These are phyloP conservation scores for Dolichomitus sp. DNA, from an alignment of 2,888 invertebrate genomes.

Conservation along the genomic window DNA sequence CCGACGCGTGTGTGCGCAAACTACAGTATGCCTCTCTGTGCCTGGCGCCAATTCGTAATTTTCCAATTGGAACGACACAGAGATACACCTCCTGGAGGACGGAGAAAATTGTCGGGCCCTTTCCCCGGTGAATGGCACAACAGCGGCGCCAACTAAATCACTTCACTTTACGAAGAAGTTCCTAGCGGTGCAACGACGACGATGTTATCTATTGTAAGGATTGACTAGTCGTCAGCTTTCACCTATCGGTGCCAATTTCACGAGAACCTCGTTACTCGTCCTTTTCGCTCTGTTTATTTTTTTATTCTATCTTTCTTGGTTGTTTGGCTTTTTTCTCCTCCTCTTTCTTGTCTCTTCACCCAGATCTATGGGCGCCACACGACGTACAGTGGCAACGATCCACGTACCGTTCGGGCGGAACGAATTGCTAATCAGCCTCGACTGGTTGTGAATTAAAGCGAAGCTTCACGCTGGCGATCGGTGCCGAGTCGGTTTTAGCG, in stretches of 20 bases:
- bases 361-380: slow-evolving; percentile 43
- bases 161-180: slow-evolving; percentile 22
- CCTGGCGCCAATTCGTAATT: slow-evolving; percentile 51
- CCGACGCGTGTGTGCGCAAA: slow-evolving; percentile 24
- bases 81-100: slow-evolving; percentile 27
- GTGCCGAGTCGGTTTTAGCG: slow-evolving; percentile 12
- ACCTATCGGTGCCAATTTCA: slow-evolving; percentile 66
- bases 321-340: background rate
- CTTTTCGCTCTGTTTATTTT: slow-evolving; percentile 9
- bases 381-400: slow-evolving; percentile 54
- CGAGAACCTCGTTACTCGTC: slow-evolving; percentile 27
- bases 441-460: slow-evolving; percentile 52
- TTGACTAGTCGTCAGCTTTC: slow-evolving; percentile 63
- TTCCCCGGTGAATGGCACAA: slow-evolving; percentile 37
- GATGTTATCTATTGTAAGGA: slow-evolving; percentile 58
- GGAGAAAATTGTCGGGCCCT: slow-evolving; percentile 52
- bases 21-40: background rate
- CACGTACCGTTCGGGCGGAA: slow-evolving; percentile 62
- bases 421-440: slow-evolving; percentile 59
- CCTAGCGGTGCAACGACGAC: slow-evolving; percentile 19
- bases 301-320: slow-evolving; percentile 18
- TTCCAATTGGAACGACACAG: slow-evolving; percentile 52
- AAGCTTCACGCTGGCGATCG: slow-evolving; percentile 17
- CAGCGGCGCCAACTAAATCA: background rate
- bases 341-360: slow-evolving; percentile 34